Conservation (phyloP, 30 jellyfish, hydroid and myxozoan species). For the Hydra vulgaris region DNA sequence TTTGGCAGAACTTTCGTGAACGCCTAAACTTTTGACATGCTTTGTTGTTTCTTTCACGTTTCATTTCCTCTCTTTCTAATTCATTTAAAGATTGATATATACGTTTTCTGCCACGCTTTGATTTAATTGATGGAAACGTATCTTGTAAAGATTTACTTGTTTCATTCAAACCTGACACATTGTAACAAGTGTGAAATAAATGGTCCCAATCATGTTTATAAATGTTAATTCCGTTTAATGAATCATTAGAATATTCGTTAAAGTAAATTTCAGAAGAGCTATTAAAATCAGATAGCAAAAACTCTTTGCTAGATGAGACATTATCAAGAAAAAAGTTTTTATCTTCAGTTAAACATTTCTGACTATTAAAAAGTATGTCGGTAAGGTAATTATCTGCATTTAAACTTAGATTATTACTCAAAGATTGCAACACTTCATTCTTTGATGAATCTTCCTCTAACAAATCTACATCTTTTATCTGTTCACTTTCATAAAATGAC, state of each 20-base stretch:
- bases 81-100: conserved; percentile 4
- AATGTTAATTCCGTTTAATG: not conserved
- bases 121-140: no score
- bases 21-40: conserved; percentile 15
- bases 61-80: conserved; percentile 7
- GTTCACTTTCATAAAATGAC: conserved; percentile 12
- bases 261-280: not conserved
- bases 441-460: not conserved
- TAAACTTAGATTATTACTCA: not conserved
- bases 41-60: conserved; percentile 21
- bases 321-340: no score
- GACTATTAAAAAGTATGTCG: not conserved
- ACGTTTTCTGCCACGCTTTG: conserved; percentile 21
- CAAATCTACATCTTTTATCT: not conserved
- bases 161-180: not conserved
- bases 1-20: not conserved
- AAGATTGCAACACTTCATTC: not conserved
- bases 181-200: not conserved
- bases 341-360: not conserved
- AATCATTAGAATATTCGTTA: not conserved
- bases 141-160: not conserved
- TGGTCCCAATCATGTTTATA: not conserved
- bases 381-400: not conserved
- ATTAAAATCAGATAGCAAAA: no score
- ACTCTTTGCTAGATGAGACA: not conserved